Evolutionary conservation across 1,140 invertebrate species (phyloP).

Genomic region (Brachionus rubens): DNA sequence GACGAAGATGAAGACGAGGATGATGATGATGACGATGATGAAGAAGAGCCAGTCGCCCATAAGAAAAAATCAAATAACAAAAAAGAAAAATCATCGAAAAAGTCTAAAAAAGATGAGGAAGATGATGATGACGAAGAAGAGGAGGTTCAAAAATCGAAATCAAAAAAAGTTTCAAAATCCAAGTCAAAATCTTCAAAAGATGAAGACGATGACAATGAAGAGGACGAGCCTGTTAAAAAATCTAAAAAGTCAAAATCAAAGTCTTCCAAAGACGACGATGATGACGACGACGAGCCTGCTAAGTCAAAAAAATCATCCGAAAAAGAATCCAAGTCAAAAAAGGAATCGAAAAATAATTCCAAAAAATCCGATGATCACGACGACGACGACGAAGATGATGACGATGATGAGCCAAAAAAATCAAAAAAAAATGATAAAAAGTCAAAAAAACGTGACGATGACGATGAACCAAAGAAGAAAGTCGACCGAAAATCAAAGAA

Average conservation of each 20-base stretch:
- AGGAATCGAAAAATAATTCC: conserved; percentile 21
- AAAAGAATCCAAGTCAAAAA: conserved; percentile 48
- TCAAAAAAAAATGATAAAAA: conserved; percentile 4
- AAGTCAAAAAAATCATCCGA: conserved; percentile 50
- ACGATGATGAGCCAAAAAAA: background rate
- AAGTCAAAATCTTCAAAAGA: conserved; percentile 23
- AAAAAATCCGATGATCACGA: conserved; percentile 47
- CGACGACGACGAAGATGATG: conserved; percentile 23
- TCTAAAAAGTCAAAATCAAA: background rate
- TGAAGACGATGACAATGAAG: conserved; percentile 47
- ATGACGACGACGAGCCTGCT: conserved; percentile 52
- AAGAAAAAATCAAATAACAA: conserved; percentile 50
- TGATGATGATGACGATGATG: conserved; percentile 51
- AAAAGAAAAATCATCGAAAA: conserved; percentile 53
- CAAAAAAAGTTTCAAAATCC: conserved; percentile 48
- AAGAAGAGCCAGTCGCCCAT: background rate
- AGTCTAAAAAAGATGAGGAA: conserved; percentile 50
- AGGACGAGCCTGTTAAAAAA: conserved; percentile 52
- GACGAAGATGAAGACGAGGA: conserved; percentile 48
- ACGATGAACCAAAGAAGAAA: background rate
- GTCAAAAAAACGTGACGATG: background rate
- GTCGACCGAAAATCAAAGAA: background rate
- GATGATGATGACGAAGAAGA: conserved; percentile 50
- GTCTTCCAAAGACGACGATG: conserved; percentile 41
- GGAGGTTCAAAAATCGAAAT: conserved; percentile 49